A percentile compares a stretch with the other conserved stretches of the same genome.
phyloP scores from a whole-genome alignment of 2,888 invertebrate species.

The Drosophila colorata region DNA sequence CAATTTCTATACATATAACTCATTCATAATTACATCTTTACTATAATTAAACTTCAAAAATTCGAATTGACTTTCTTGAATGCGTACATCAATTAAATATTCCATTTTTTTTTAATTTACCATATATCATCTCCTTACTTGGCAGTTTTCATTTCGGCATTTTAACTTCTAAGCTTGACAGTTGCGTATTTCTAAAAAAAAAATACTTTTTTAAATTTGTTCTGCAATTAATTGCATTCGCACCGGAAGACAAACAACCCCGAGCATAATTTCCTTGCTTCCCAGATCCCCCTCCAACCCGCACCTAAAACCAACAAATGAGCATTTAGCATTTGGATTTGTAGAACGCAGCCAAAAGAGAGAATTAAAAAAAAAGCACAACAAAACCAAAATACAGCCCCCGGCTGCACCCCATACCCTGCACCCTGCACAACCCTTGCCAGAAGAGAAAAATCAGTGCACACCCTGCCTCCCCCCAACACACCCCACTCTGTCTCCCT shows the following conservation, averaged over 20 bases:
- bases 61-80: too few relatives aligned
- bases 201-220: constrained; percentile 44
- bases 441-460: constrained; percentile 52
- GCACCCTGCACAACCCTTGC: constrained; percentile 51
- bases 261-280: constrained; percentile 16
- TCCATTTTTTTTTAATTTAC: too few relatives aligned
- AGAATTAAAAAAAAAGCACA: constrained; percentile 50
- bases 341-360: constrained; percentile 27
- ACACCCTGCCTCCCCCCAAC: constrained; percentile 2
- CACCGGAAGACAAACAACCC: constrained; percentile 25
- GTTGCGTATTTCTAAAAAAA: constrained; percentile 15
- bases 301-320: constrained; percentile 67
- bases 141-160: neutral
- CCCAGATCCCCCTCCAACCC: neutral
- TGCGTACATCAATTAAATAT: too few relatives aligned
- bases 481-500: neutral
- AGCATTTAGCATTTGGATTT: constrained; percentile 77
- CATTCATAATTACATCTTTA: neutral
- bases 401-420: constrained; percentile 31
- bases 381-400: constrained; percentile 44
- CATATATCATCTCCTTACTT: neutral
- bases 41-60: too few relatives aligned
- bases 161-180: neutral
- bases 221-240: constrained; percentile 57
- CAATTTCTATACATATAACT: neutral